Evolutionary conservation across 1,140 invertebrate species (phyloP).

Genomic region (Saccostrea glomerata): DNA sequence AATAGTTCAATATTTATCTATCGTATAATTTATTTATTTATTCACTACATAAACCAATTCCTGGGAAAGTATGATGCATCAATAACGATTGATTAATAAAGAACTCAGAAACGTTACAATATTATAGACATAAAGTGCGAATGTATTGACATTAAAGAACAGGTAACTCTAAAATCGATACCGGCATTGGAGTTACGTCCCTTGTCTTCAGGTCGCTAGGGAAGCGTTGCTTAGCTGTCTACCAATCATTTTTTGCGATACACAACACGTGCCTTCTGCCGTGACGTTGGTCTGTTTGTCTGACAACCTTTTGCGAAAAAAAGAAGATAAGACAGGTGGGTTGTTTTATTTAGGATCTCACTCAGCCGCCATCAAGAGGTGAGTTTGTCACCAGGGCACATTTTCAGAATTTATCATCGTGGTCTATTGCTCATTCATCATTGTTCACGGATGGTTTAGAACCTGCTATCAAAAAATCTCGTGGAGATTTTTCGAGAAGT

Average conservation of each 20-base stretch:
- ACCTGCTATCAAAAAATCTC: neutral
- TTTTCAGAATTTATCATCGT: neutral
- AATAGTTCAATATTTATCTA: too few species aligned
- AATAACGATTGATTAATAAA: too few species aligned
- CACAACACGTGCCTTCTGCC: conserved; percentile 53
- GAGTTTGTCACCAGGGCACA: conserved; percentile 32
- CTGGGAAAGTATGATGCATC: too few species aligned
- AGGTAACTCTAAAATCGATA: conserved; percentile 20
- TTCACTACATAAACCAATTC: too few species aligned
- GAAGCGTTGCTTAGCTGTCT: conserved; percentile 57
- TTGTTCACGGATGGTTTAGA: neutral
- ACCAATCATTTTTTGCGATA: conserved; percentile 47
- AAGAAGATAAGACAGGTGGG: conserved; percentile 50
- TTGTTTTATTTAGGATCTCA: conserved; percentile 50
- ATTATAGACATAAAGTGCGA: too few species aligned
- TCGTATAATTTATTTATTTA: too few species aligned
- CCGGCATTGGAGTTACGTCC: conserved; percentile 44
- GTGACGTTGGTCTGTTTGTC: conserved; percentile 63
- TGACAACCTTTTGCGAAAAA: conserved; percentile 62
- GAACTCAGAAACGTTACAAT: too few species aligned
- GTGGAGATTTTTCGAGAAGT: neutral
- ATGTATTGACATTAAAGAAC: neutral
- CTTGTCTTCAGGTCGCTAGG: conserved; percentile 60
- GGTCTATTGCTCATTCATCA: neutral
- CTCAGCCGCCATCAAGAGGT: conserved; percentile 50